Conservation (phyloP, 2,797 vertebrate genomes). For the Limosa lapponica region DNA sequence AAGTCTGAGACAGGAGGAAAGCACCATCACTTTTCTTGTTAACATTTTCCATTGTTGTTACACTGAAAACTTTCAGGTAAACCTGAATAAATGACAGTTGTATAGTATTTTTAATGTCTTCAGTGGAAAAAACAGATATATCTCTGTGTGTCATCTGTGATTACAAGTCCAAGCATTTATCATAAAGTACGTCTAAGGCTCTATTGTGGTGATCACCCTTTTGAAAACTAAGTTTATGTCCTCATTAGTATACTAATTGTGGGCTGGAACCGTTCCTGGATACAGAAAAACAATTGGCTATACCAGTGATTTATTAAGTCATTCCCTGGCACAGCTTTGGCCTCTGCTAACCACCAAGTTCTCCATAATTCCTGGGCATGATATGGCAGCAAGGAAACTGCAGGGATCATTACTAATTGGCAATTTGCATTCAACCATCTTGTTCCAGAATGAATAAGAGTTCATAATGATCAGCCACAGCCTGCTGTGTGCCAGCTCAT, state of each 20-base stretch:
- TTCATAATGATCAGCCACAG: rapidly evolving
- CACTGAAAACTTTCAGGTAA: neutral
- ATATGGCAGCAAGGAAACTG: neutral
- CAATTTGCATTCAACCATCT: neutral
- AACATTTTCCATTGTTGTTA: neutral
- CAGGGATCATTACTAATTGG: neutral
- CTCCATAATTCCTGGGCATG: neutral
- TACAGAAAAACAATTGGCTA: neutral
- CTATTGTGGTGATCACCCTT: neutral
- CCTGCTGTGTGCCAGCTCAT: neutral
- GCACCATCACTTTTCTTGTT: neutral
- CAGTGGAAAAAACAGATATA: neutral
- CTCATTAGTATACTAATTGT: neutral
- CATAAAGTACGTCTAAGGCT: neutral
- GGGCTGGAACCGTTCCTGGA: neutral
- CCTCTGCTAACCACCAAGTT: neutral
- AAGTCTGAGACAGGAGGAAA: rapidly evolving
- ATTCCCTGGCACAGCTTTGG: neutral
- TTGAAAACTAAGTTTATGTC: neutral
- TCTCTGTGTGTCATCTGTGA: neutral
- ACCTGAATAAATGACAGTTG: neutral
- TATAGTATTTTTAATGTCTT: neutral
- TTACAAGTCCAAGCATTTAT: neutral
- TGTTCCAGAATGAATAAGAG: neutral
- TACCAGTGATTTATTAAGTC: neutral